Conservation (phyloP, 1,140 invertebrate species). For the Macrobrachium nipponense region DNA sequence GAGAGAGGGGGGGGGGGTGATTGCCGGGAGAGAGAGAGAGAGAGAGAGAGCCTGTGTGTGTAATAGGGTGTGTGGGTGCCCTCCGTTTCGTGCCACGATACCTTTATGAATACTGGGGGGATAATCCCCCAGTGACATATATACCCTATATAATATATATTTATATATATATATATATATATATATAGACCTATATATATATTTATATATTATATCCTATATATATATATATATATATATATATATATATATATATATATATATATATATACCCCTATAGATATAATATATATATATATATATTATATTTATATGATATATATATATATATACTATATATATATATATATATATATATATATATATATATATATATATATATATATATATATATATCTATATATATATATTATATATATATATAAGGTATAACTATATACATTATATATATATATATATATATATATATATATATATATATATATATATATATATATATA, state of each 20-base stretch:
- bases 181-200: not conserved
- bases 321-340: not conserved
- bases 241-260: not conserved
- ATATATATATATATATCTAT: not conserved
- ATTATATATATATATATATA: not conserved
- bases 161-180: not conserved
- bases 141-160: not conserved
- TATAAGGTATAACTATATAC: too few species aligned
- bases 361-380: not conserved
- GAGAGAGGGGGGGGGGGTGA: too few species aligned
- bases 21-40: too few species aligned
- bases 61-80: too few species aligned
- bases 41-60: too few species aligned
- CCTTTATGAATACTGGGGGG: too few species aligned
- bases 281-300: not conserved
- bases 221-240: not conserved
- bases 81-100: too few species aligned
- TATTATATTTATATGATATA: not conserved
- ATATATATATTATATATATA: not conserved
- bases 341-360: not conserved
- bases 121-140: too few species aligned
- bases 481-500: not conserved
- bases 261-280: not conserved
- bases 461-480: not conserved
- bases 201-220: not conserved